Conservation (phyloP, 2,113 vertebrate species). For the Oncorhynchus masou region DNA sequence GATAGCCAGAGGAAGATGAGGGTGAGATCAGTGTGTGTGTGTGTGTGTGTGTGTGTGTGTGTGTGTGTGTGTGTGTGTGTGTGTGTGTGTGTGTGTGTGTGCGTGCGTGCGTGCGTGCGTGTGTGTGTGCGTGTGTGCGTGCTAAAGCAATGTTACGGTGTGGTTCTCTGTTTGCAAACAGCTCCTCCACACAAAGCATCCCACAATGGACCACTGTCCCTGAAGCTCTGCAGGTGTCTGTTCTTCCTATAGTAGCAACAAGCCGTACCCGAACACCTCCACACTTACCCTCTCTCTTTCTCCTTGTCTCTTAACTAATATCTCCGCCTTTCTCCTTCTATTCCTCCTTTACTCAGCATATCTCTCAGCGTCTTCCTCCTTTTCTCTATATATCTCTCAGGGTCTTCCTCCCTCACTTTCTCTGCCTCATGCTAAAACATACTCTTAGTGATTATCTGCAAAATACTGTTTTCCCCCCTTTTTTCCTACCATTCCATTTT, state of each 20-base stretch:
- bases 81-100: background rate
- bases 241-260: conserved; percentile 6
- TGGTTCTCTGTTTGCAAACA: conserved; percentile 34
- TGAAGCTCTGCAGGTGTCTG: conserved; percentile 16
- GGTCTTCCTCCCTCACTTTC: conserved; percentile 1
- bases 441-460: background rate
- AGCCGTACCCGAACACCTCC: conserved; percentile 30
- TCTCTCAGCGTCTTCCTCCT: background rate
- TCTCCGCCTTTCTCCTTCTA: conserved; percentile 1
- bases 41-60: background rate
- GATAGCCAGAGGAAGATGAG: background rate
- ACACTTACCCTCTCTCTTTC: conserved; percentile 7
- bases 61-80: background rate
- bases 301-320: background rate
- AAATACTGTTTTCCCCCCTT: background rate
- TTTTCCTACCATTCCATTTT: conserved; percentile 4
- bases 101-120: background rate
- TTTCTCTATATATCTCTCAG: conserved; percentile 6
- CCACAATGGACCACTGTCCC: conserved; percentile 19
- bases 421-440: conserved; percentile 18
- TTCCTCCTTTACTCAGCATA: background rate
- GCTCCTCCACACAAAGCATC: conserved; percentile 27
- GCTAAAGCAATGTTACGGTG: background rate
- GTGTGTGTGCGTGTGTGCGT: background rate
- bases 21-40: background rate